Percentiles rank a stretch among this genome's conserved stretches.
Evolutionary conservation across 2,888 invertebrate species (phyloP).

Genomic region (Diarsia brunnea): DNA sequence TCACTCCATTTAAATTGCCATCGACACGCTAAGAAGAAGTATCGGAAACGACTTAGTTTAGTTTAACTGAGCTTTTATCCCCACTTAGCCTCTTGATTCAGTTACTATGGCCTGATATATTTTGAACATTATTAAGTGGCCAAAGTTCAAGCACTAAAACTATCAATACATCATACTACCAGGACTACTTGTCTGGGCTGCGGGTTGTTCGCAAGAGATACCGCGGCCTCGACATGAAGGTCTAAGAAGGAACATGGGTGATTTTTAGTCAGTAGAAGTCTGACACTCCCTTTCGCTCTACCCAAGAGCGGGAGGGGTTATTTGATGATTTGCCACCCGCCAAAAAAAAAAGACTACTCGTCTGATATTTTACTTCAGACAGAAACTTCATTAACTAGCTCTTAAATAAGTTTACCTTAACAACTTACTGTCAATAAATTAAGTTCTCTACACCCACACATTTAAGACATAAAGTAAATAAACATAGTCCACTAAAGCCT

Average conservation of each 20-base stretch:
- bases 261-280: too few relatives aligned
- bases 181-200: too few relatives aligned
- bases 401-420: background rate
- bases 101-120: background rate
- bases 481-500: conserved; percentile 34
- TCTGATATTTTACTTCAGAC: background rate
- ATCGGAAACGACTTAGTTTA: background rate
- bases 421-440: conserved; percentile 28
- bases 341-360: too few relatives aligned
- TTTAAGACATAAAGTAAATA: conserved; percentile 14
- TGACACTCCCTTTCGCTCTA: too few relatives aligned
- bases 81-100: too few relatives aligned
- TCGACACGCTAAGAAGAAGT: background rate
- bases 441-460: background rate
- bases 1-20: too few relatives aligned
- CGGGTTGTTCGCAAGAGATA: too few relatives aligned
- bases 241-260: too few relatives aligned
- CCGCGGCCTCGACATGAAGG: too few relatives aligned
- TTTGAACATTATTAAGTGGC: background rate
- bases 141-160: background rate
- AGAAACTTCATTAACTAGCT: background rate
- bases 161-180: background rate
- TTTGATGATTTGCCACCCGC: too few relatives aligned
- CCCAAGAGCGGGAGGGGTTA: too few relatives aligned
- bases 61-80: too few relatives aligned